Conservation (phyloP, 1,140 invertebrate species). For the Drosophila kepulauana region DNA sequence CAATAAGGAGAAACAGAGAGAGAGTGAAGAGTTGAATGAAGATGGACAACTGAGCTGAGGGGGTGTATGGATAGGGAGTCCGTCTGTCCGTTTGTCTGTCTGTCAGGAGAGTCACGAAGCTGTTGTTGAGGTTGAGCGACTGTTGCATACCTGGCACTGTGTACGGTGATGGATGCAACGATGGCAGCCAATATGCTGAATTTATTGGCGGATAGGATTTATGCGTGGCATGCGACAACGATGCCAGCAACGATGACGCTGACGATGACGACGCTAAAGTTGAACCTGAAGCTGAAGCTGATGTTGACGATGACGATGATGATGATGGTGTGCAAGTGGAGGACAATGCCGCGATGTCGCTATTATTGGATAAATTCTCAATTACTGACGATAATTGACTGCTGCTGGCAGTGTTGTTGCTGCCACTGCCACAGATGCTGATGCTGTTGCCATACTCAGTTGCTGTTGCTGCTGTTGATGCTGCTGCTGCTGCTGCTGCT, state of each 20-base stretch:
- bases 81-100: background rate
- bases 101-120: background rate
- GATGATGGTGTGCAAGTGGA: conserved; percentile 39
- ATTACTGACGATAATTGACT: conserved; percentile 84
- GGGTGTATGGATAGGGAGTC: background rate
- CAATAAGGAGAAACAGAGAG: conserved; percentile 49
- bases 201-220: conserved; percentile 91
- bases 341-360: conserved; percentile 76
- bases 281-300: conserved; percentile 16
- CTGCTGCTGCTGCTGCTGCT: conserved; percentile 15
- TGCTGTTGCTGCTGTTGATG: conserved; percentile 32
- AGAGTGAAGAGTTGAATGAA: conserved; percentile 44
- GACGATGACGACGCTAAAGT: conserved; percentile 17
- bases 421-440: conserved; percentile 26
- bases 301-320: conserved; percentile 11
- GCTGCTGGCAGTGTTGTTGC: conserved; percentile 51
- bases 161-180: conserved; percentile 90
- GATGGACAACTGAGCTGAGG: conserved; percentile 48
- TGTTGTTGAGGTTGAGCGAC: conserved; percentile 34
- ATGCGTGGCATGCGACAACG: conserved; percentile 67
- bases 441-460: conserved; percentile 25
- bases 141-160: conserved; percentile 89
- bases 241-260: conserved; percentile 39
- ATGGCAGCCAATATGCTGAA: conserved; percentile 92
- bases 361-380: conserved; percentile 85